phyloP scores from a whole-genome alignment of 2,888 invertebrate genomes.

The Ligdia adustata region DNA sequence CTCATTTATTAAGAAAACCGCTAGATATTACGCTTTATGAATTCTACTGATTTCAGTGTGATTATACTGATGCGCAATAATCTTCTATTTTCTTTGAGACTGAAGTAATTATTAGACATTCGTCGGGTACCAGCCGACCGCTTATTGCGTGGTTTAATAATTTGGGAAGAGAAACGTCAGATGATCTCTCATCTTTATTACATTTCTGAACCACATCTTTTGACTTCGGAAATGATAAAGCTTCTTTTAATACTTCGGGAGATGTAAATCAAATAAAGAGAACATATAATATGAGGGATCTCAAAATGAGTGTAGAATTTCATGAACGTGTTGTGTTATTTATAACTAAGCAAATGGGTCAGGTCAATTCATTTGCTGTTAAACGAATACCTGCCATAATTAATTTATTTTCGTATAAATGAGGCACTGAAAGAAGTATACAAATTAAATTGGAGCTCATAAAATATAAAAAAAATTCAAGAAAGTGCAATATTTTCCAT shows the following conservation, averaged over 20 bases:
- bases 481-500: too few species aligned
- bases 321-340: neutral
- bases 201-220: constrained; percentile 24
- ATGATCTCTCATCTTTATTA: constrained; percentile 26
- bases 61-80: constrained; percentile 36
- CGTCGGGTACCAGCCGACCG: constrained; percentile 23
- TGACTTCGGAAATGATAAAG: constrained; percentile 19
- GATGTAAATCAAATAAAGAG: constrained; percentile 2
- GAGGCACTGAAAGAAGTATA: too few species aligned
- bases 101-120: constrained; percentile 31
- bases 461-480: too few species aligned
- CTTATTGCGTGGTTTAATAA: constrained; percentile 32
- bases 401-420: too few species aligned
- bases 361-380: too few species aligned
- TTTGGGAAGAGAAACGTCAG: constrained; percentile 24
- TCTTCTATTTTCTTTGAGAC: constrained; percentile 33
- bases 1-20: constrained; percentile 70
- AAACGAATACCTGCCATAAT: too few species aligned
- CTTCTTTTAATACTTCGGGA: constrained; percentile 9
- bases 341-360: neutral
- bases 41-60: constrained; percentile 41
- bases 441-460: too few species aligned
- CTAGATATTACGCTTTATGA: constrained; percentile 56
- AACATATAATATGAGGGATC: constrained; percentile 3
- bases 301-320: neutral